Conservation (phyloP, 2,888 invertebrate species). For the Linhomoeus sp. region DNA sequence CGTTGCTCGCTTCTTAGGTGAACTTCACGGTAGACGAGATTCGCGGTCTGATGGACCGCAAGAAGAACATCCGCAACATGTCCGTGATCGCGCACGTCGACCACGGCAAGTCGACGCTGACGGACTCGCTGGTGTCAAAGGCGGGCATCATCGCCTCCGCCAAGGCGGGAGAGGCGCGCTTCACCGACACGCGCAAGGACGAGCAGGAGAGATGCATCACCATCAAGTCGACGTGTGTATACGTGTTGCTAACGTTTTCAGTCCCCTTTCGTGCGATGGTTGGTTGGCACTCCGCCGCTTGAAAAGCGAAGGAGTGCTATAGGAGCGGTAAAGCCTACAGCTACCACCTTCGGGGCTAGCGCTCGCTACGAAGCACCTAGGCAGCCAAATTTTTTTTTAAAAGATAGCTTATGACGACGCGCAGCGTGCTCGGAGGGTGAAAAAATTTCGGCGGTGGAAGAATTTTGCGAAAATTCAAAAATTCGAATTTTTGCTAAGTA, state of each 20-base stretch:
- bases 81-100: constrained; percentile 99
- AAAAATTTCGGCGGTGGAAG: too few species aligned
- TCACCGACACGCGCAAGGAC: constrained; percentile 97
- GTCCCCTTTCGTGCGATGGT: neutral
- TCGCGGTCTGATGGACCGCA: constrained; percentile 98
- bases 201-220: constrained; percentile 99
- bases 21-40: constrained; percentile 99
- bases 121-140: constrained; percentile 96
- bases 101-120: constrained; percentile 93
- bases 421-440: too few species aligned
- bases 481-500: too few species aligned
- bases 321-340: too few species aligned
- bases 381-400: too few species aligned
- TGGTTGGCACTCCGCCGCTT: neutral
- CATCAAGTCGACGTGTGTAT: constrained; percentile 92
- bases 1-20: too few species aligned
- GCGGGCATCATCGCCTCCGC: constrained; percentile 98
- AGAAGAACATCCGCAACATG: constrained; percentile 99
- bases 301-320: too few species aligned
- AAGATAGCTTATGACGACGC: too few species aligned
- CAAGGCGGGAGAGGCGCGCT: constrained; percentile 94
- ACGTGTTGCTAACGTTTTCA: neutral
- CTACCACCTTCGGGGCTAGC: too few species aligned
- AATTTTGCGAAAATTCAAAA: too few species aligned
- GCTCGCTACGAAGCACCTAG: too few species aligned